Conservation (phyloP, 2,113 vertebrate genomes). For the Pseudopodoces humilis region DNA sequence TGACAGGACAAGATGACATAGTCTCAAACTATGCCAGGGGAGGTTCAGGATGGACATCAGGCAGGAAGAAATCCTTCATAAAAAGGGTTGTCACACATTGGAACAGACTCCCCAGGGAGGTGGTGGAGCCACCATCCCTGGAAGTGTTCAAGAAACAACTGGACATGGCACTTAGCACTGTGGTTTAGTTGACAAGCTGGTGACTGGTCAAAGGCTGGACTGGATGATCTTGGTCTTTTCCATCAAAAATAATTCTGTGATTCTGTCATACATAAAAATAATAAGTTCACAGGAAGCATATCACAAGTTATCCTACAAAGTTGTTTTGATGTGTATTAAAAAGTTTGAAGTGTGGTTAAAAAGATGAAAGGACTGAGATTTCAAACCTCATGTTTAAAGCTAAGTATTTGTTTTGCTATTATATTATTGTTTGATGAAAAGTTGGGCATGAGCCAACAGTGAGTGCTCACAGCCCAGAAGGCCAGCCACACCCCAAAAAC, state of each 20-base stretch:
- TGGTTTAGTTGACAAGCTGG: background rate
- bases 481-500: background rate
- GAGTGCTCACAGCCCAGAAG: background rate
- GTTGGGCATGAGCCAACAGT: background rate
- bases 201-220: background rate
- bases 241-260: background rate
- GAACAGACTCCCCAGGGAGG: background rate
- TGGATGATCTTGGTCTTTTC: background rate
- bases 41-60: background rate
- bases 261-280: background rate
- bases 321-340: background rate
- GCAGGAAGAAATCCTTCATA: background rate
- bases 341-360: background rate
- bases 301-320: background rate
- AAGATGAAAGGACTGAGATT: background rate
- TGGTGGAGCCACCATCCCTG: background rate
- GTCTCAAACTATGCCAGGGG: background rate
- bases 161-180: rapidly evolving
- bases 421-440: background rate
- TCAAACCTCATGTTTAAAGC: background rate
- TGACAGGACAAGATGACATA: background rate
- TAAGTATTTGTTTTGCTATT: background rate
- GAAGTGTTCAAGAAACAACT: background rate
- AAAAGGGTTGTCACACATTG: background rate
- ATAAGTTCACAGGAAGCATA: background rate